Base-by-base conservation (phyloP, 2,113 vertebrate genomes). In the Brachypteracias leptosomus region DNA sequence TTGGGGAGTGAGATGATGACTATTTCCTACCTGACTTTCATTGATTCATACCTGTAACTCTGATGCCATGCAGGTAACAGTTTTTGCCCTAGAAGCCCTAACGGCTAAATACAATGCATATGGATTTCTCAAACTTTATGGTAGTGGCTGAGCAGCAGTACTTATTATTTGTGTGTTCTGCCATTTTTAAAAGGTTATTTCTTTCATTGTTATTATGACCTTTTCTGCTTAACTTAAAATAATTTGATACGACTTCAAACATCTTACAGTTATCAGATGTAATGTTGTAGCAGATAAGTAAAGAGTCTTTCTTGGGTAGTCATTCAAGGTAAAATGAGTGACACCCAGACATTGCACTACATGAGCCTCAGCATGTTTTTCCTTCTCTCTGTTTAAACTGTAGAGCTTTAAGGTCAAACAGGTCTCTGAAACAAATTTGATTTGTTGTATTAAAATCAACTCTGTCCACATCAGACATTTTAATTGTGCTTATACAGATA, bases 401-500 rank as follows among this genome's bases (percentile, higher is more conserved):
- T 16, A 44, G 68, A 81, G 26, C 38, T 80, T 88, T 93, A 84
- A 89, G 73, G 88, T 94, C 87, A 96, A 80, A 33, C 15, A 85
- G 44, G 42, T 83, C 70, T 79, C 17, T 26, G 36, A 85, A 96
- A 72, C 11, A 86, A 72, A 59, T 65, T 31, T 88, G 51, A 65
- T 33, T 70, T n/a, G 67, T 84, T 80, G 36, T 87, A 72, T 92
- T 93, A 78, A 89, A 95, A 95, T 68, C 54, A 87, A 35, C 61
- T 68, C 65, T 52, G 36, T 86, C 75, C 90, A 65, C 3, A 2
- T 90, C 85, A 94, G 58, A 81, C 13, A 51, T 90, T 90, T 95
- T 90, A 92, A 92, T 94, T 94, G 73, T 86, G 70, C n/a, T 9
- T 79, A n/a, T 85, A 79, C 17, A 86, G 73, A 57, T 88, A 65